Evolutionary conservation across 2,888 invertebrate genomes (phyloP), one percentile per base, ranked within the genome.

Genomic region (Polylopha cassiicola): DNA sequence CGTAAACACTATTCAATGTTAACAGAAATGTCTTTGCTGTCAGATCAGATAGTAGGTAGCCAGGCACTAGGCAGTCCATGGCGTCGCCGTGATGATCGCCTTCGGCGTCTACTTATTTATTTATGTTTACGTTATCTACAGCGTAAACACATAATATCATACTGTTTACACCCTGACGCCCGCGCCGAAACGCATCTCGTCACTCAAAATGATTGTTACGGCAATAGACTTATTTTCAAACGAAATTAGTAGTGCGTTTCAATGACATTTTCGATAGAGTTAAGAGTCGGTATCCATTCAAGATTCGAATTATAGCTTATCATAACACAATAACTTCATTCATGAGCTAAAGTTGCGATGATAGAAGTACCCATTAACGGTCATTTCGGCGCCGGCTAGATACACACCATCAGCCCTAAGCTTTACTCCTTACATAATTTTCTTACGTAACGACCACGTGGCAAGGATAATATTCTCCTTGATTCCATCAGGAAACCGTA

Each of bases 361-460:
- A n/a, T n/a, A n/a, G n/a, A n/a, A n/a, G n/a, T 8, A 14, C 16
- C 18, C 23, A 10, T 26, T 14, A 20, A 34, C 39, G 10, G 29
- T 30, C 18, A 17, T 24, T 18, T 16, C 16, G 39, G 17, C n/a
- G 31, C 39, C 34, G 39, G 31, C 30, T 23, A 11, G 7, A 15
- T 30, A 28, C 11, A 43, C n/a, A n/a, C n/a, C n/a, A 49, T 55
- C 56, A 63, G 60, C 63, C 65, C 64, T 55, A 49, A 56, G 43
- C 51, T 59, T 56, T 59, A 45, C 48, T 55, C 54, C 58, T 66
- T 64, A 77, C 62, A 71, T 74, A 77, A 74, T 73, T 69, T 66
- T 50, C 71, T 78, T 77, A 76, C 74, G 76, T 78, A 78, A 78
- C 64, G 48, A 61, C 66, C 67, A 61, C 73, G 64, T 71, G 71